Evolutionary conservation across 2,797 vertebrate species (phyloP), one percentile per base, ranked within the genome.

Genomic region (Galaxias olidus): DNA sequence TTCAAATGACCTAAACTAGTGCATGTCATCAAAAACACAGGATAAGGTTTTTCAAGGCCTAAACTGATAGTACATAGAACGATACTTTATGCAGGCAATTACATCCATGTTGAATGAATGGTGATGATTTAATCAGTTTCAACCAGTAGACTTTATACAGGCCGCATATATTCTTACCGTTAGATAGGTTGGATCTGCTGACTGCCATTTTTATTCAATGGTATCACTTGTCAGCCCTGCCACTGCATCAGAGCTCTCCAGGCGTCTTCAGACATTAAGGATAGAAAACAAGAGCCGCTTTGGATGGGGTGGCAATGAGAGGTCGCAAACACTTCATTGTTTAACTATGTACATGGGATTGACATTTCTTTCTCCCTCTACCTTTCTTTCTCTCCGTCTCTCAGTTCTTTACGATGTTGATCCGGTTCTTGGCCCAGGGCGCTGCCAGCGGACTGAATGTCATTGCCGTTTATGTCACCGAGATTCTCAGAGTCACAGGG

Each of bases 381-480:
- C 56, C n/a, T 14, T 4, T 65, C 1, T 50, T 8, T 15, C 63
- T 40, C 55, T 15, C 57, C 11, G 6, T 30, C 42, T 18, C 42
- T 40, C 73, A 93, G 92, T 89, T 89, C 75, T 66, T 91, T 4
- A 76, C 90, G 69, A 91, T 77, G 69, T 80, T 86, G 69, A 87
- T 93, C 75, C 77, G 81, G 47, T 88, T 90, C 76, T 61, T 93
- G 60, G 90, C 92, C 10, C 90, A 93, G 70, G 92, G 92, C 63
- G 91, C 89, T 41, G 92, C 92, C 61, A 93, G 90, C 8, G 92
- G 92, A 69, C 87, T 93, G 52, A 93, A 93, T 1, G 92, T 93
- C 82, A 91, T 93, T 4, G 90, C 90, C 0, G 92, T 91, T 47
- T 93, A 90, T 20, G 81, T 91, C 69, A 80, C 89, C 0, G 92